These are phyloP conservation scores for Magallana angulata DNA, from an alignment of 1,140 invertebrate species.

Conservation along the genomic window DNA sequence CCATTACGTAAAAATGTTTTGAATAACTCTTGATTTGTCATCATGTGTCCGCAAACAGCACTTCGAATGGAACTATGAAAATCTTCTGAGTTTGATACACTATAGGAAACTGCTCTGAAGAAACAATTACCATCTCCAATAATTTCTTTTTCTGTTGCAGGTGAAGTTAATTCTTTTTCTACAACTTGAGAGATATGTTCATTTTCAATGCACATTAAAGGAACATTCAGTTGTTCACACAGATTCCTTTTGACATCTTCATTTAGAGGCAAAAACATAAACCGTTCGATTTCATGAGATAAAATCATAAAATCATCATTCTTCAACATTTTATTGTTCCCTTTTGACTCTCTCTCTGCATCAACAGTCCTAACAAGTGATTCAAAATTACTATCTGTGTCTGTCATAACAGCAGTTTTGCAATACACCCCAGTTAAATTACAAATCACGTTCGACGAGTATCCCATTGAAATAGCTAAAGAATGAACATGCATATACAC, in stretches of 20 bases:
- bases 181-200: background rate
- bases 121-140: background rate
- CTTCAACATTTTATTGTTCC: background rate
- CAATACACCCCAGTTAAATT: background rate
- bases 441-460: background rate
- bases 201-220: background rate
- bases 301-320: background rate
- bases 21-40: background rate
- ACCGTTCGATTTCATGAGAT: background rate
- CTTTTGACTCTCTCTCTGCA: background rate
- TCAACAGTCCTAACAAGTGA: background rate
- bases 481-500: background rate
- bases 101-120: too few species aligned
- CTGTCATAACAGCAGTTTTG: background rate
- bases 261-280: background rate
- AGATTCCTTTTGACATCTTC: background rate
- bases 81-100: background rate
- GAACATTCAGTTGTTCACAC: background rate
- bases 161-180: background rate
- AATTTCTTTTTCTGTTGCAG: background rate
- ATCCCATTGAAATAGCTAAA: background rate
- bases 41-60: background rate
- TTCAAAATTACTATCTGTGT: background rate
- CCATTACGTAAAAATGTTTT: background rate
- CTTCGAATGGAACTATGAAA: background rate